Conservation (phyloP, 2,888 invertebrate genomes). For the Calliopum simillimum region DNA sequence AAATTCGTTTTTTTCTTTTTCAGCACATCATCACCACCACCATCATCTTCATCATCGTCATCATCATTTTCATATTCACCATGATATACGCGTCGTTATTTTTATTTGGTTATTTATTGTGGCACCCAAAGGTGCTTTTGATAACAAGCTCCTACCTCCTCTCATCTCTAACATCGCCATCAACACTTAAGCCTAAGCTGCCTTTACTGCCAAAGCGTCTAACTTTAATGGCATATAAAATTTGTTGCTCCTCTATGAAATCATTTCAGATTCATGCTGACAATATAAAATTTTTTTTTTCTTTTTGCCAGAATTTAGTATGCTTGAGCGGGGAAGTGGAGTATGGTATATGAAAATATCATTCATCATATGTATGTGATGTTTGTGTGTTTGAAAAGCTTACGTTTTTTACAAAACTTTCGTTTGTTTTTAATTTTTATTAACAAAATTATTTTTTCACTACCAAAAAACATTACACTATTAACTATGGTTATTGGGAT, state of each 20-base stretch:
- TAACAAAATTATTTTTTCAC: too few species aligned
- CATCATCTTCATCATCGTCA: background rate
- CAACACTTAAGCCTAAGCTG: background rate
- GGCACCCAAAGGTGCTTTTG: slow-evolving; percentile 31
- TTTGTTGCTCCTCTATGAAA: slow-evolving; percentile 31
- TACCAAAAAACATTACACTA: too few species aligned
- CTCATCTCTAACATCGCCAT: background rate
- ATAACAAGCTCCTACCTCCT: background rate
- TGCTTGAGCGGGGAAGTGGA: background rate
- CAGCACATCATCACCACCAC: background rate
- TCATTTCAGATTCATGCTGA: slow-evolving; percentile 45
- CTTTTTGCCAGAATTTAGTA: background rate
- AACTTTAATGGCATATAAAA: background rate
- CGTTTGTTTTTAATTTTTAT: too few species aligned
- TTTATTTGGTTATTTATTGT: slow-evolving; percentile 26
- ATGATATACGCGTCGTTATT: background rate
- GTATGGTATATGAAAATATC: background rate
- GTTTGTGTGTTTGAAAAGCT: too few species aligned
- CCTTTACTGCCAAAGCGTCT: background rate
- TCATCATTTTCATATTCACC: background rate
- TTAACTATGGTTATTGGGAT: too few species aligned
- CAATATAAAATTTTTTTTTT: slow-evolving; percentile 37
- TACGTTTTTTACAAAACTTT: too few species aligned
- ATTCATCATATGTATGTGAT: slow-evolving; percentile 3
- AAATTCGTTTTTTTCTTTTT: slow-evolving; percentile 5